phyloP scores from a whole-genome alignment of 2,888 invertebrate species.

The Cantharis rustica region DNA sequence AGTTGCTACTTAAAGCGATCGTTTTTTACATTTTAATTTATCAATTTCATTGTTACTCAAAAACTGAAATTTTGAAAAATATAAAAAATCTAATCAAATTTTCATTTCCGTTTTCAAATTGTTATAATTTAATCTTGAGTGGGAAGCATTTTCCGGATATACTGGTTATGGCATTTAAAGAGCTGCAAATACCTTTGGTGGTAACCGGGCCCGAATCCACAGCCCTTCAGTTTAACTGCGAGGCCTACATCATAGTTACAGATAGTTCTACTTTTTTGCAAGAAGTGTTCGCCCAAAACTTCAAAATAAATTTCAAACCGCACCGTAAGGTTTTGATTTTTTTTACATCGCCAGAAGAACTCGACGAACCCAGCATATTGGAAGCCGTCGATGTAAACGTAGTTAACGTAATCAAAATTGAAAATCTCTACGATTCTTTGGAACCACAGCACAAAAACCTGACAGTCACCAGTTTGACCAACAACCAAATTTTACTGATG shows the following conservation, averaged over 20 bases:
- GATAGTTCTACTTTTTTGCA: not conserved
- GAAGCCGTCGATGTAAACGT: not conserved
- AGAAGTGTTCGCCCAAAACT: not conserved
- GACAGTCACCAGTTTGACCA: not conserved
- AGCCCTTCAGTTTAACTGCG: not conserved
- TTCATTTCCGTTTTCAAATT: not conserved
- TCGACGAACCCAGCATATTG: not conserved
- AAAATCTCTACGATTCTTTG: not conserved
- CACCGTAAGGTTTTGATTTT: not conserved
- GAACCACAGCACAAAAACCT: not conserved
- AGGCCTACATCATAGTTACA: not conserved
- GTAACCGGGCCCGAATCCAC: not conserved
- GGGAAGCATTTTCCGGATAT: not conserved
- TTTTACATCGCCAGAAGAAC: not conserved
- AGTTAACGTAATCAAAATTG: not conserved
- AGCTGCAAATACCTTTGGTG: not conserved
- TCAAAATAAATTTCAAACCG: not conserved
- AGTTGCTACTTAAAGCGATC: not conserved
- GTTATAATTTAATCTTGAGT: not conserved
- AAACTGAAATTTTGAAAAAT: not conserved
- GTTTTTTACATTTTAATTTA: not conserved
- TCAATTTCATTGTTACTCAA: not conserved
- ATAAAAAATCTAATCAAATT: not conserved
- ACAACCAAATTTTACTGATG: not conserved
- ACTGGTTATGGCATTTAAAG: not conserved